These are phyloP conservation scores for Parazoanthus atlanticus DNA, from an alignment of 92 coral and sea anemone genomes.

Conservation along the genomic window DNA sequence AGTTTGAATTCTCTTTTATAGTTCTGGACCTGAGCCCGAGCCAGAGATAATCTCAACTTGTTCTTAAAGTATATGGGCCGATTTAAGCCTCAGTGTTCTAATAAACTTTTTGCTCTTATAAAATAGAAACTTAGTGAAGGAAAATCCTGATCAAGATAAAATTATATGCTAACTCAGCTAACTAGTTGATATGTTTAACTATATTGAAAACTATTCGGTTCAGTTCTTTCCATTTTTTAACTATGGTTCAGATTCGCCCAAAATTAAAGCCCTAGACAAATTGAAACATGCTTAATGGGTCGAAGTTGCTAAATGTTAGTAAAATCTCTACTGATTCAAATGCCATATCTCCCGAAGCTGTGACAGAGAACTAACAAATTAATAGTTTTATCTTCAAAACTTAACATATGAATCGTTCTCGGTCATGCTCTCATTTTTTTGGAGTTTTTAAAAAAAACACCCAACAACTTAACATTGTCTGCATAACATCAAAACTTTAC, in stretches of 20 bases:
- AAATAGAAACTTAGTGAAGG: too few relatives aligned
- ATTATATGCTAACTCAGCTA: too few relatives aligned
- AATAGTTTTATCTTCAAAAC: not conserved
- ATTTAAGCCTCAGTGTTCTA: too few relatives aligned
- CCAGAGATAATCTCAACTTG: not conserved
- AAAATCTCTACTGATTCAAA: not conserved
- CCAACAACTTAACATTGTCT: not conserved
- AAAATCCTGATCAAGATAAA: too few relatives aligned
- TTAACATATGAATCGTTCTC: not conserved
- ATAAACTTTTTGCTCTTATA: too few relatives aligned
- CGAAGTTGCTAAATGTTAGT: not conserved
- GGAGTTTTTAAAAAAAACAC: not conserved
- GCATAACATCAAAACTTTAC: conserved; percentile 3
- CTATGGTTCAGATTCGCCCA: not conserved
- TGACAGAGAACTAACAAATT: not conserved
- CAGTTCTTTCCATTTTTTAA: not conserved
- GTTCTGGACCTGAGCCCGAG: not conserved
- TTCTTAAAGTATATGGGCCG: not conserved
- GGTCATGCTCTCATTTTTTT: too few relatives aligned
- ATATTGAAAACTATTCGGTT: not conserved
- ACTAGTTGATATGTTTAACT: too few relatives aligned
- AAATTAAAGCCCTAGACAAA: too few relatives aligned
- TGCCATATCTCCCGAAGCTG: not conserved
- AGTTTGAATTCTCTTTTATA: too few relatives aligned
- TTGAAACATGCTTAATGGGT: not conserved